phyloP scores from a whole-genome alignment of 2,113 vertebrate species.

The Thunnus maccoyii region DNA sequence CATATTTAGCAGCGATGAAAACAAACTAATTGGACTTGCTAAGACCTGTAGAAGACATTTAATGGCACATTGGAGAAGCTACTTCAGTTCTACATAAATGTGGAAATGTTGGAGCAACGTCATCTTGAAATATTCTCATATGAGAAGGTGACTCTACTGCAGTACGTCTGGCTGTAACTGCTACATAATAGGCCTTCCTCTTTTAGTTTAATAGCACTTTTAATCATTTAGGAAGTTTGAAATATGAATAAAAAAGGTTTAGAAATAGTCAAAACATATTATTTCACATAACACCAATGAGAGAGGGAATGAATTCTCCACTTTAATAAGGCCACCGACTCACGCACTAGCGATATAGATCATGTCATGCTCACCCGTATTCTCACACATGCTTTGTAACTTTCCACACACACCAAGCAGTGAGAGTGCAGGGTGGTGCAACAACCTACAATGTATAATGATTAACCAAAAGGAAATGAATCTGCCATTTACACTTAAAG shows the following conservation, averaged over 20 bases:
- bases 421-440: background rate
- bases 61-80: background rate
- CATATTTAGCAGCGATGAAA: background rate
- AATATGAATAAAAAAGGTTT: no score
- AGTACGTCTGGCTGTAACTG: background rate
- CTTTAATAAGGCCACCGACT: no score
- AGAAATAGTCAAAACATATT: no score
- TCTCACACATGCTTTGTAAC: background rate
- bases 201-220: background rate
- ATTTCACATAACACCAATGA: no score
- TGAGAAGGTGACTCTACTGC: background rate
- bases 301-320: no score
- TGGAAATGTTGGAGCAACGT: background rate
- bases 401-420: slow-evolving; percentile 18
- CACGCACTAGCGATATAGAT: background rate
- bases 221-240: no score
- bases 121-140: background rate
- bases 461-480: background rate
- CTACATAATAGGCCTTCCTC: background rate
- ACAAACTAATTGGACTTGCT: background rate
- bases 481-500: background rate
- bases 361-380: background rate
- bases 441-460: background rate
- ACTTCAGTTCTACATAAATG: background rate
- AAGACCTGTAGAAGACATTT: slow-evolving; percentile 11